Conservation (phyloP, 2,797 vertebrate species). For the Spizella passerina region DNA sequence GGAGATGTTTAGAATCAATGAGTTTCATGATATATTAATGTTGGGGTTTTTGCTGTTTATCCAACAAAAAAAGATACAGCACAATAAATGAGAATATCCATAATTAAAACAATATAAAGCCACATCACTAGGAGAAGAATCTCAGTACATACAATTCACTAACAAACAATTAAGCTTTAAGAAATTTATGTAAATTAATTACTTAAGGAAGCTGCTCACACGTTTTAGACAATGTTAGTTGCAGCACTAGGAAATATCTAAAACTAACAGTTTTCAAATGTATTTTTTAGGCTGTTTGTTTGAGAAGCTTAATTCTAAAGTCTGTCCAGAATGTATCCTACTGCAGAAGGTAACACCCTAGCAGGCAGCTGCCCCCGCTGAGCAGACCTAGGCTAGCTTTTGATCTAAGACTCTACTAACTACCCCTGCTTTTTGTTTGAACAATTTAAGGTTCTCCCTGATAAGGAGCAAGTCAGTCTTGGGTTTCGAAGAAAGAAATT, state of each 20-base stretch:
- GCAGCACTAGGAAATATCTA: not conserved
- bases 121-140: not conserved
- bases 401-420: conserved; percentile 57
- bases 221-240: not conserved
- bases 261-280: not conserved
- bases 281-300: not conserved
- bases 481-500: conserved; percentile 57
- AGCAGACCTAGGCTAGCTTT: conserved; percentile 50
- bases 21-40: not conserved
- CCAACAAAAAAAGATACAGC: not conserved
- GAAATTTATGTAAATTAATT: not conserved
- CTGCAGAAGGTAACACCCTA: not conserved
- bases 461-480: conserved; percentile 65
- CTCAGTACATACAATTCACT: not conserved
- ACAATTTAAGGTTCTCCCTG: conserved; percentile 47
- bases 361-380: not conserved
- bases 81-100: not conserved
- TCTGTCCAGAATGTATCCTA: not conserved
- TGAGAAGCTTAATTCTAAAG: not conserved
- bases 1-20: not conserved
- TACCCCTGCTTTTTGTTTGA: conserved; percentile 56
- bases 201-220: not conserved
- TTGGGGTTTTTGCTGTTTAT: not conserved
- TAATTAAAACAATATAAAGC: conserved; percentile 27
- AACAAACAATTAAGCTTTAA: not conserved